A percentile compares a stretch with the other conserved stretches of the same genome.
phyloP scores from a whole-genome alignment of 2,888 invertebrate species.

The Agrotis ipsilon region DNA sequence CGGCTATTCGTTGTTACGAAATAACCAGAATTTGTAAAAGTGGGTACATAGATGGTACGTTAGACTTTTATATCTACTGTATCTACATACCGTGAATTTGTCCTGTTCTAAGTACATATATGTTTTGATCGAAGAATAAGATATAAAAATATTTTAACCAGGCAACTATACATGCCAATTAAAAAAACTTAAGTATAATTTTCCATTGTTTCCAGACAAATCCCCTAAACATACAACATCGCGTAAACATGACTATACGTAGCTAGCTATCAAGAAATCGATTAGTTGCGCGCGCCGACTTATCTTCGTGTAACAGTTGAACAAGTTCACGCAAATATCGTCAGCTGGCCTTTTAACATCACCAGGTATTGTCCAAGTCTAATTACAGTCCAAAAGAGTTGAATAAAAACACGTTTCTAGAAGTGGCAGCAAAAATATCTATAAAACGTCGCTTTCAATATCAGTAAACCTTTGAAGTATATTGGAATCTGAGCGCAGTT shows the following conservation, averaged over 20 bases:
- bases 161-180: background rate
- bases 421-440: constrained; percentile 21
- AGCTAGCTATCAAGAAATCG: constrained; percentile 78
- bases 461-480: constrained; percentile 14
- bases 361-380: constrained; percentile 51
- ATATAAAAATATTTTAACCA: background rate
- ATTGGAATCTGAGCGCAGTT: constrained; percentile 29
- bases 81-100: no score
- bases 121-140: background rate
- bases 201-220: background rate
- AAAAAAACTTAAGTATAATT: background rate
- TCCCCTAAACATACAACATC: constrained; percentile 19
- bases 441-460: constrained; percentile 4
- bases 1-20: constrained; percentile 12
- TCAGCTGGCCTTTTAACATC: constrained; percentile 75
- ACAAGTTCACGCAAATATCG: constrained; percentile 72
- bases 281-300: constrained; percentile 86
- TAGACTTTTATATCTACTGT: no score
- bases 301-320: constrained; percentile 62
- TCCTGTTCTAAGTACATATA: no score
- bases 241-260: constrained; percentile 35
- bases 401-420: constrained; percentile 44
- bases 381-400: constrained; percentile 52
- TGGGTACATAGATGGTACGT: background rate
- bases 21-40: background rate